phyloP scores from a whole-genome alignment of 2,888 invertebrate species.

The Tortricodes alternella region DNA sequence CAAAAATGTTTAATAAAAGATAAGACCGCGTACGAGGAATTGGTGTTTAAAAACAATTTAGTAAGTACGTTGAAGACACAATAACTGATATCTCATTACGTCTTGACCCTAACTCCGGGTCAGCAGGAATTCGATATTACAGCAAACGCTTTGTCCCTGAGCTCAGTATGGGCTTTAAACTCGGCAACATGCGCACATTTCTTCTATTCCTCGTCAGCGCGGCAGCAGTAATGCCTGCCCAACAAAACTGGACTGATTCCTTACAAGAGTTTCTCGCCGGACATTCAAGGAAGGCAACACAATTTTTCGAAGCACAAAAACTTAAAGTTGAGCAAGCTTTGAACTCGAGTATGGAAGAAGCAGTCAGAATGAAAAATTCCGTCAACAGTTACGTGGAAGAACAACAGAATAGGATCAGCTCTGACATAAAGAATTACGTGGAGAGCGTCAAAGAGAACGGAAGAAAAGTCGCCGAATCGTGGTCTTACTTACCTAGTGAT shows the following conservation, averaged over 20 bases:
- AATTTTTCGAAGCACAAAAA: conserved; percentile 43
- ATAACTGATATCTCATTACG: conserved; percentile 35
- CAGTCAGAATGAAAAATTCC: conserved; percentile 49
- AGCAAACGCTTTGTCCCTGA: conserved; percentile 32
- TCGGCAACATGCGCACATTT: conserved; percentile 31
- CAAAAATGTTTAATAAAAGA: conserved; percentile 22
- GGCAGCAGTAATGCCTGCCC: conserved; percentile 30
- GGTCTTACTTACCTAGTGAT: conserved; percentile 49
- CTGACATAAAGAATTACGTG: conserved; percentile 56
- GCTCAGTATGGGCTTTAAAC: conserved; percentile 41
- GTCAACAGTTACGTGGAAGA: conserved; percentile 57
- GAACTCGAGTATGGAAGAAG: conserved; percentile 45
- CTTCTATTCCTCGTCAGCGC: conserved; percentile 26
- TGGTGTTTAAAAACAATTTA: conserved; percentile 17
- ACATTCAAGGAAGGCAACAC: conserved; percentile 13
- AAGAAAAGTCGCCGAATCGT: conserved; percentile 50
- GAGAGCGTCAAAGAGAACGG: conserved; percentile 54
- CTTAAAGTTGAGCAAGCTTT: conserved; percentile 42
- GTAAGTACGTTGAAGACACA: conserved; percentile 29
- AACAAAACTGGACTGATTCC: conserved; percentile 37
- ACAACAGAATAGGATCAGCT: conserved; percentile 53
- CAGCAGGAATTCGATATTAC: conserved; percentile 42
- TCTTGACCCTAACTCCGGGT: conserved; percentile 49
- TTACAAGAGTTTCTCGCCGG: conserved; percentile 34
- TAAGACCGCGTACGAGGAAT: conserved; percentile 16